These are phyloP conservation scores for Otocyon megalotis DNA, from an alignment of 2,113 vertebrate species.

Conservation along the genomic window DNA sequence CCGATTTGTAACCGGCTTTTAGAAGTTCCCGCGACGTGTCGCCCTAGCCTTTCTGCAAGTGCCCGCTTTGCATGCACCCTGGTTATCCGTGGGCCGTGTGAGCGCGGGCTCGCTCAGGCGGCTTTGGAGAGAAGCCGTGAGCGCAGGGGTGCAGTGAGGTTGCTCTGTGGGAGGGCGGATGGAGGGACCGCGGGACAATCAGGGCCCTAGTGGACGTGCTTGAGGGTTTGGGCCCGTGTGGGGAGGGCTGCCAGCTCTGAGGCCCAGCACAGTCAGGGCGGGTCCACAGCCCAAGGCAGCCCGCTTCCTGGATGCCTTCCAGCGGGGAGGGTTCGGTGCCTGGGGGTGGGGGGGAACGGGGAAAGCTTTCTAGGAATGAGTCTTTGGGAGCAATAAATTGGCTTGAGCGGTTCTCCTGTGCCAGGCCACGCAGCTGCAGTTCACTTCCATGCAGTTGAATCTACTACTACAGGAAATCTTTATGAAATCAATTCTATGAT, in stretches of 20 bases:
- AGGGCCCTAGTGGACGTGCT: background rate
- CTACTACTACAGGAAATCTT: too few relatives aligned
- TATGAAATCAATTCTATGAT: background rate
- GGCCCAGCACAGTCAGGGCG: too few relatives aligned
- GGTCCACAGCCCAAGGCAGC: too few relatives aligned
- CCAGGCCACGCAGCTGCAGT: too few relatives aligned
- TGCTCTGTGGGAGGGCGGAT: background rate
- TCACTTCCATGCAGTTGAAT: too few relatives aligned
- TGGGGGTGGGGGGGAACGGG: background rate
- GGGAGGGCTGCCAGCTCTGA: too few relatives aligned
- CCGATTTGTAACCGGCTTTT: constrained; percentile 32
- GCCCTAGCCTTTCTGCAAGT: background rate
- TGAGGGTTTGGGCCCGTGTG: too few relatives aligned
- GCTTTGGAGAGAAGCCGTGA: background rate
- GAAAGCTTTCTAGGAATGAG: background rate
- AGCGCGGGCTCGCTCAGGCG: background rate
- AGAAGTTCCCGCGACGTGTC: constrained; percentile 11
- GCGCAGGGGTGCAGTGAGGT: background rate
- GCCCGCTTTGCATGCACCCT: background rate
- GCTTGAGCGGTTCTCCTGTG: too few relatives aligned
- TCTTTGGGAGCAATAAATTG: too few relatives aligned
- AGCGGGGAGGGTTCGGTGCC: background rate
- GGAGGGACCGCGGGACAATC: too few relatives aligned
- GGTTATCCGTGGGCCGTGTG: background rate
- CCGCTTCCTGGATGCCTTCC: background rate